Evolutionary conservation across 2,888 invertebrate genomes (phyloP), one percentile per base, ranked within the genome.

Genomic region (Sminthurinus aureus): DNA sequence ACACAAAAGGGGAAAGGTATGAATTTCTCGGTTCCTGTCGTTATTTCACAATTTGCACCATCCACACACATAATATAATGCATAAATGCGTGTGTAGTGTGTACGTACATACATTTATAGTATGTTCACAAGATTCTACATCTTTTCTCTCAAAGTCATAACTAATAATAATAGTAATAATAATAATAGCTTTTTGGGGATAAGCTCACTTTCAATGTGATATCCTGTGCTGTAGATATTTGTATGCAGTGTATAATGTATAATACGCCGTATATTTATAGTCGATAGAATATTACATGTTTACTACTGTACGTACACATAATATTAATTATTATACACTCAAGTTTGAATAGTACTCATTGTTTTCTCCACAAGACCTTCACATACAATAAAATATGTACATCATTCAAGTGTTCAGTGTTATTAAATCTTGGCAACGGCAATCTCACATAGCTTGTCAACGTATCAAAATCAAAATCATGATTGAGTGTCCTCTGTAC

Each of bases 1-100:
- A 83, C 79, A 83, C 83, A 83, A 83, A 81, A 82, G 82, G 76
- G 22, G 82, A 82, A 82, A 83, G 83, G 83, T 81, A 83, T 76
- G 83, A 83, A 81, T 81, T 81, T 77, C 81, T 77, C 76, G 77
- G 76, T 69, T 80, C 38, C 71, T 80, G 67, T 78, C 64, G 78
- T 78, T 78, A 78, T 66, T 78, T 78, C 78, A 24, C 15, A 22
- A 12, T n/a, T 20, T 52, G 20, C 71, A 24, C 24, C n/a, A 67
- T 67, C 11, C n/a, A 67, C 22, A 77, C 22, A 22, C 58, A 77
- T 38, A 1, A 38, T 38, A 38, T 38, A 38, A 38, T 38, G 38
- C 38, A 38, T 38, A 38, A 38, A n/a, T n/a, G n/a, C n/a, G n/a
- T n/a, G n/a, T n/a, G n/a, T n/a, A n/a, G n/a, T 77, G 22, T 22